phyloP scores from a whole-genome alignment of 2,797 vertebrate species.

The Cuniculus paca region DNA sequence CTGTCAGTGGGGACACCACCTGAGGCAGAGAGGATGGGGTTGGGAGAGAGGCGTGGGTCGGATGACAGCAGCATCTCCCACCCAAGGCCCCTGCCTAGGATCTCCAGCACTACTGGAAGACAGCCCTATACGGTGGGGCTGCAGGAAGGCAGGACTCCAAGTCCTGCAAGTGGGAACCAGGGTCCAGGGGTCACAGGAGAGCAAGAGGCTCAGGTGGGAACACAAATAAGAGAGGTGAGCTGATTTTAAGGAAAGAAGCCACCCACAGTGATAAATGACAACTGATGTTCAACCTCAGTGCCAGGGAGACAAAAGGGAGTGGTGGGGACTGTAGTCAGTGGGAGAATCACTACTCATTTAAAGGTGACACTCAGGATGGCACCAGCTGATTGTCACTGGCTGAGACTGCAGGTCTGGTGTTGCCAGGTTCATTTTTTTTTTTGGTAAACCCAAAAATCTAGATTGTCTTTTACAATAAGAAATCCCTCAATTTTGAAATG shows the following conservation, averaged over 20 bases:
- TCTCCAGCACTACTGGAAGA: neutral
- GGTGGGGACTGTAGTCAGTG: neutral
- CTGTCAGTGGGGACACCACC: slow-evolving; percentile 98
- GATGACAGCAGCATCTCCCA: neutral
- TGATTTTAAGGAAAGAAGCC: neutral
- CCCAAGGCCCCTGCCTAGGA: no score
- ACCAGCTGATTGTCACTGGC: neutral
- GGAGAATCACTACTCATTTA: rapidly evolving
- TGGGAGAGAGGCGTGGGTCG: neutral
- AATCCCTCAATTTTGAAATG: neutral
- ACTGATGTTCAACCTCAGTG: neutral
- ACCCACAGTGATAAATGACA: neutral
- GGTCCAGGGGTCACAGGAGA: neutral
- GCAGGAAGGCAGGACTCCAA: neutral
- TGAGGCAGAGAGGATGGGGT: slow-evolving; percentile 79
- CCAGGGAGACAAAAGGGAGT: slow-evolving; percentile 2
- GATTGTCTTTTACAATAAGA: neutral
- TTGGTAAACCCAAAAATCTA: neutral
- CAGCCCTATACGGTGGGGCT: neutral
- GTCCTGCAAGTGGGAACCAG: neutral
- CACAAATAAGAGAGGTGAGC: neutral
- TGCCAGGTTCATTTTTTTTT: neutral
- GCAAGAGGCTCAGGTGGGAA: neutral
- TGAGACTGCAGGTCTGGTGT: neutral
- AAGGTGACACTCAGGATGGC: neutral